These are phyloP conservation scores for Daubentonia madagascariensis DNA, from an alignment of 2,113 vertebrate species.

Conservation along the genomic window DNA sequence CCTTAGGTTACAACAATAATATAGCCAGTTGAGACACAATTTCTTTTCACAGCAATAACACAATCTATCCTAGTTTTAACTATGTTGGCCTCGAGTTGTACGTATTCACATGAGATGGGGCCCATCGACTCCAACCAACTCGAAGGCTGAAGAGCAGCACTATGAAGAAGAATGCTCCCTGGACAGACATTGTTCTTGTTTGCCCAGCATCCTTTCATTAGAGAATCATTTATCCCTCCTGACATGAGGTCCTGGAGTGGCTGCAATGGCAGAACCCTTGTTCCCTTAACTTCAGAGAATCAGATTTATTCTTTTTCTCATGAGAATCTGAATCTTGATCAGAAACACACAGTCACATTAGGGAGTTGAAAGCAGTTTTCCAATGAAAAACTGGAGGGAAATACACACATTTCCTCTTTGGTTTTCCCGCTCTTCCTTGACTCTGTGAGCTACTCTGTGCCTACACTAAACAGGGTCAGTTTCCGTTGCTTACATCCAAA, in stretches of 20 bases:
- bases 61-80: background rate
- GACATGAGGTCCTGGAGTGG: background rate
- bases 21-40: background rate
- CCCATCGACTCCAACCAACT: background rate
- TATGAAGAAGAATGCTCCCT: background rate
- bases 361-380: background rate
- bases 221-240: background rate
- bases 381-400: background rate
- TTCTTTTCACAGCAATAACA: background rate
- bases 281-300: background rate
- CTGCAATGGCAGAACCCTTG: background rate
- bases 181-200: background rate
- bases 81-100: background rate
- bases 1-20: background rate
- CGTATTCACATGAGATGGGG: background rate
- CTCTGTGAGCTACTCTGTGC: background rate
- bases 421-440: background rate
- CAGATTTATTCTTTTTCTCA: background rate
- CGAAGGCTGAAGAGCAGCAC: background rate
- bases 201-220: background rate
- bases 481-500: background rate
- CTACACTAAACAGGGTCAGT: background rate
- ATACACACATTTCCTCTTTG: background rate
- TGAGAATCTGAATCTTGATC: background rate
- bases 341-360: background rate